These are phyloP conservation scores for Nothobranchius furzeri DNA, from an alignment of 2,113 vertebrate species.

Conservation along the genomic window DNA sequence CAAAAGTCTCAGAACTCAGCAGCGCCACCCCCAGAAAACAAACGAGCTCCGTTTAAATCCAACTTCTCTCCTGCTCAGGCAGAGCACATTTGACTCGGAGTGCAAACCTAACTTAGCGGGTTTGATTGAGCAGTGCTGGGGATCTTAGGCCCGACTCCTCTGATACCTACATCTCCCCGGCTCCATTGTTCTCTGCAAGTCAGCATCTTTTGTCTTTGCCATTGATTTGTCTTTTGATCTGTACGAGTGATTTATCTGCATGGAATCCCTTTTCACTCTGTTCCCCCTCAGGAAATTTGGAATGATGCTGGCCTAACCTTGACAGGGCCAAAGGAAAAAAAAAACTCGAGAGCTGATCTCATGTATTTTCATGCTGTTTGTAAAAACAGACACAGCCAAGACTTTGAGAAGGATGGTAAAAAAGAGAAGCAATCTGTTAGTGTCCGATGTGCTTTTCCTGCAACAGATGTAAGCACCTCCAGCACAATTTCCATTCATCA, in stretches of 20 bases:
- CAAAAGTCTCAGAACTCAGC: constrained; percentile 27
- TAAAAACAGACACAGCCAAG: constrained; percentile 54
- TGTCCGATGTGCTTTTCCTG: constrained; percentile 52
- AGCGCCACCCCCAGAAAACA: not conserved
- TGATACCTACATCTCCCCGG: constrained; percentile 72
- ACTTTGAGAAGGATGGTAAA: constrained; percentile 41
- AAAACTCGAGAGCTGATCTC: constrained; percentile 74
- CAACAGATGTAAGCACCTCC: constrained; percentile 56
- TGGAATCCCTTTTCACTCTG: constrained; percentile 76
- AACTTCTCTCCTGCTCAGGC: constrained; percentile 17
- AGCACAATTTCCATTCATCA: constrained; percentile 59
- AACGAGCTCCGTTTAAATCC: constrained; percentile 37
- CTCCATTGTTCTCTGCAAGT: constrained; percentile 77
- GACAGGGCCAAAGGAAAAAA: constrained; percentile 78
- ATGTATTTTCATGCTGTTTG: constrained; percentile 79
- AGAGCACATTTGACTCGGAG: constrained; percentile 64
- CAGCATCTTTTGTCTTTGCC: constrained; percentile 83
- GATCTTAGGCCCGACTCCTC: constrained; percentile 72
- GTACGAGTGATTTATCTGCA: constrained; percentile 81
- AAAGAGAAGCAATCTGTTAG: constrained; percentile 20
- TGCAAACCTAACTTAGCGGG: constrained; percentile 55
- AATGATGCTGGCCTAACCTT: constrained; percentile 79
- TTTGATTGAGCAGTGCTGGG: constrained; percentile 68
- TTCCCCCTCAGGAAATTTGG: constrained; percentile 81
- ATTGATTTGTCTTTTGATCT: constrained; percentile 83